A percentile compares a stretch with the other conserved stretches of the same genome.
Conservation (phyloP, 2,888 invertebrate species). For the Harpalus rufipes region DNA sequence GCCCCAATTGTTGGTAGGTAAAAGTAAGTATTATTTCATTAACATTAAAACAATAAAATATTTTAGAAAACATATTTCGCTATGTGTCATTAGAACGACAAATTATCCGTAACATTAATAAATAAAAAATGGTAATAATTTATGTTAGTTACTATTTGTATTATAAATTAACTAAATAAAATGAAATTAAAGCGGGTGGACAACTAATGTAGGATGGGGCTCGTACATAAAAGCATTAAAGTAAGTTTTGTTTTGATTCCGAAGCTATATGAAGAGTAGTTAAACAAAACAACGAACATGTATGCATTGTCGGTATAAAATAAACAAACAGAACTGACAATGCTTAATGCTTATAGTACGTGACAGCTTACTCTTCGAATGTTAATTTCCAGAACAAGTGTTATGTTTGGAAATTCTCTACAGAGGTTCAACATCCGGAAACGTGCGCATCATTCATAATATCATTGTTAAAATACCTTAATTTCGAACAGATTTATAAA, state of each 20-base stretch:
- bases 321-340: constrained; percentile 31
- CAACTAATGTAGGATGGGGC: too few species aligned
- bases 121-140: too few species aligned
- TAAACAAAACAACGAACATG: constrained; percentile 33
- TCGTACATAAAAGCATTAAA: too few species aligned
- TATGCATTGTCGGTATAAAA: constrained; percentile 46
- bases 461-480: constrained; percentile 4
- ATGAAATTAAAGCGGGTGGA: too few species aligned
- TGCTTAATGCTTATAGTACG: constrained; percentile 43
- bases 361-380: constrained; percentile 34
- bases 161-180: too few species aligned
- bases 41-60: too few species aligned
- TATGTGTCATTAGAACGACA: too few species aligned
- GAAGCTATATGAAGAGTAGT: constrained; percentile 1
- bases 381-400: constrained; percentile 32
- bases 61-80: too few species aligned
- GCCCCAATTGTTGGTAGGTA: too few species aligned
- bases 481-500: not conserved
- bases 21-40: too few species aligned
- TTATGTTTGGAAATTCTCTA: constrained; percentile 41
- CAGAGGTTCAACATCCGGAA: constrained; percentile 32
- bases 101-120: too few species aligned
- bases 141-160: too few species aligned
- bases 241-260: not conserved
- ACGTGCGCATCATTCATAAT: constrained; percentile 6